Conservation (phyloP, 2,113 vertebrate species). For the Sakesphorus luctuosus region DNA sequence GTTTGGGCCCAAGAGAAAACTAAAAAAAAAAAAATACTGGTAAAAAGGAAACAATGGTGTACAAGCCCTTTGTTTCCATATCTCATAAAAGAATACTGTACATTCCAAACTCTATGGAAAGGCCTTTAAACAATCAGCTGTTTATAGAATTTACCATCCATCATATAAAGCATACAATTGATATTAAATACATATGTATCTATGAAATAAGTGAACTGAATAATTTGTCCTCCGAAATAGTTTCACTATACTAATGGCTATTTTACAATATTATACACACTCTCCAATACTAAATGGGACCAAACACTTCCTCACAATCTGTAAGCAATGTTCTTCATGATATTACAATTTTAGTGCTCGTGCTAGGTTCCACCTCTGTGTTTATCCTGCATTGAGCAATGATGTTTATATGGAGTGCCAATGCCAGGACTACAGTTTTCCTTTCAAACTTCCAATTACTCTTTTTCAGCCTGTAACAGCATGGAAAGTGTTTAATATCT, state of each 20-base stretch:
- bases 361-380: neutral
- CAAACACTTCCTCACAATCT: neutral
- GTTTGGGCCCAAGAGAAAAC: neutral
- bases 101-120: neutral
- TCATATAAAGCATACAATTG: neutral
- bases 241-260: neutral
- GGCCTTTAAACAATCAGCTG: neutral
- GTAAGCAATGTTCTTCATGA: neutral
- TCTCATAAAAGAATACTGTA: neutral
- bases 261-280: neutral
- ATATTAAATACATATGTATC: neutral
- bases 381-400: neutral
- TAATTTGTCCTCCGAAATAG: neutral
- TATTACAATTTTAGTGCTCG: rapidly evolving
- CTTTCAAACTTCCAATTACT: neutral
- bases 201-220: neutral
- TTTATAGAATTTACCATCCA: neutral
- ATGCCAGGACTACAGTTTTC: neutral
- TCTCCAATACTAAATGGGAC: neutral
- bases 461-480: neutral
- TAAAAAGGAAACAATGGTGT: neutral
- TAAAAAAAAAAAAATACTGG: neutral
- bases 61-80: neutral
- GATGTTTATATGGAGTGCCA: neutral
- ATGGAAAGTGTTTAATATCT: neutral